Evolutionary conservation across 1,140 invertebrate genomes (phyloP).

Genomic region (Plectrocnemia conspersa): DNA sequence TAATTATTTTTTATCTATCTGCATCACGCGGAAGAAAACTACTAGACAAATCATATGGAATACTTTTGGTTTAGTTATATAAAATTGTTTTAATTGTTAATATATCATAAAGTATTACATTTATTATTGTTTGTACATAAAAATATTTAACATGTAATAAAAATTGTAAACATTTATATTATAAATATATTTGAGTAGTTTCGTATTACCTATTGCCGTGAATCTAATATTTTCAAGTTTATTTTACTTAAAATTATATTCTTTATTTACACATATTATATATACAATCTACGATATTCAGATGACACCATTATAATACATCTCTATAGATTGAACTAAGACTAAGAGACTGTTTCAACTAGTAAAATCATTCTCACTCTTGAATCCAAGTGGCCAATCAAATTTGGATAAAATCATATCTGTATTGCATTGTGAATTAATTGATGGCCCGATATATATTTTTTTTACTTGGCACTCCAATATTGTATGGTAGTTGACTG

Average conservation of each 20-base stretch:
- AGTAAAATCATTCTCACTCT: too few species aligned
- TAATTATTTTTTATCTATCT: slow-evolving; percentile 3
- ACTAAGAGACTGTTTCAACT: too few species aligned
- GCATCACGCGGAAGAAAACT: slow-evolving; percentile 1
- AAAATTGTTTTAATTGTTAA: slow-evolving; percentile 33
- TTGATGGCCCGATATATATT: too few species aligned
- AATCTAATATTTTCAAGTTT: not conserved
- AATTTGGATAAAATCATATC: too few species aligned
- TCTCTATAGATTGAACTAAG: too few species aligned
- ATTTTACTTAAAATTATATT: slow-evolving; percentile 6
- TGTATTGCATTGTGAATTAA: too few species aligned
- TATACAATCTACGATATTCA: too few species aligned
- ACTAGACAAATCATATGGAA: slow-evolving; percentile 34
- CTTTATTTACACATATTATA: too few species aligned
- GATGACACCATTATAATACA: too few species aligned
- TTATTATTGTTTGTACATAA: slow-evolving; percentile 36
- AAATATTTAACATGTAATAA: slow-evolving; percentile 36
- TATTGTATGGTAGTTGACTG: too few species aligned
- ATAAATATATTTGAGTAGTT: not conserved
- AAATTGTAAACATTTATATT: slow-evolving; percentile 18
- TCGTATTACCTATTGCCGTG: not conserved
- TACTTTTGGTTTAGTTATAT: slow-evolving; percentile 19
- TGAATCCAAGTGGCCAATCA: too few species aligned
- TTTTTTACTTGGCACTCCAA: too few species aligned
- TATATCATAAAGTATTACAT: slow-evolving; percentile 28